phyloP scores from a whole-genome alignment of 2,113 vertebrate species.

The Ursus arctos region DNA sequence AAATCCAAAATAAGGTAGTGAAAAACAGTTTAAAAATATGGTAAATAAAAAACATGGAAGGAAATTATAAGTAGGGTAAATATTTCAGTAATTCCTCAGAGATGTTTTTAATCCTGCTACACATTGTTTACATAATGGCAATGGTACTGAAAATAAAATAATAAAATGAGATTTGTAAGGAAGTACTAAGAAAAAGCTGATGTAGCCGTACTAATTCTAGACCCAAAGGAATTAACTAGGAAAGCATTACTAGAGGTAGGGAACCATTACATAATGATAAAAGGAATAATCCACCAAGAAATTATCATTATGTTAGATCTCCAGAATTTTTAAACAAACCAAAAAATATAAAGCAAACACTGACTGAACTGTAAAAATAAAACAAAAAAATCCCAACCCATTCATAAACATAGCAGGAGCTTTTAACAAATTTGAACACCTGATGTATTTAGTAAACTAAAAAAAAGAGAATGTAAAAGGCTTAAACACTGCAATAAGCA shows the following conservation, averaged over 20 bases:
- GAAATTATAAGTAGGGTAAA: background rate
- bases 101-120: background rate
- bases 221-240: background rate
- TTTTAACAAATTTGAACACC: background rate
- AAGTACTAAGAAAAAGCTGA: background rate
- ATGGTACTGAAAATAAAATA: background rate
- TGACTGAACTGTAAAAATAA: background rate
- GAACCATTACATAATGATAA: background rate
- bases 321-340: background rate
- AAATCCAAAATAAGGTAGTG: background rate
- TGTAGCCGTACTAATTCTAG: background rate
- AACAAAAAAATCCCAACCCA: background rate
- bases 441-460: background rate
- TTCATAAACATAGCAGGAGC: background rate
- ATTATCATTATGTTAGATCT: background rate
- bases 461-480: background rate
- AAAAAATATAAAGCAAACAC: background rate
- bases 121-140: background rate
- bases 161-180: background rate
- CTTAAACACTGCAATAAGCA: background rate
- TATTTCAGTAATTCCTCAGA: background rate
- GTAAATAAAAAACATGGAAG: background rate
- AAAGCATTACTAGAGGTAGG: background rate
- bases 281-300: background rate
- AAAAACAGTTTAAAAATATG: background rate